Base-by-base conservation (phyloP, 2,797 vertebrate species). In the Pristis pectinata region DNA sequence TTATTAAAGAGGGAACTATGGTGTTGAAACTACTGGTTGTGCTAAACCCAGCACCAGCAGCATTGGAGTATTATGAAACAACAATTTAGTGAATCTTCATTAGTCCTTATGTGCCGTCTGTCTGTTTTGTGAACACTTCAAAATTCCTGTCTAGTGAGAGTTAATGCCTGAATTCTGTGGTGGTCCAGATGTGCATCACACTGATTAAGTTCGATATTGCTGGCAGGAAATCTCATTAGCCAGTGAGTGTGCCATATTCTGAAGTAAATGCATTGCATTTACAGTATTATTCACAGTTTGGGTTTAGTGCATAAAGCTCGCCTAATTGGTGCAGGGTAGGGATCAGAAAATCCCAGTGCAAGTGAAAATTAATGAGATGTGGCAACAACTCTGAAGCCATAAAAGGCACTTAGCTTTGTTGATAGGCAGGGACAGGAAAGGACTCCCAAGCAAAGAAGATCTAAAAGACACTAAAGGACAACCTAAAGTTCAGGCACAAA, bases 161-260 rank as follows among this genome's bases (percentile, higher is more conserved):
- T 91, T n/a, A 91, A 10, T 24, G 87, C 87, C 59, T 1, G n/a
- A 61, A 59, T 91, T n/a, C n/a, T 41, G 10, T 61, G 37, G 59
- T 67, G 30, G 8, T 67, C 87, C 87, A 91, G 87, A 91, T 67
- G 59, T 91, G 87, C 9, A 17, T 61, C 87, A 91, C 59, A 64
- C 56, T 91, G 87, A 91, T 91, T 91, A 91, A 37, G 34, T 59
- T 37, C 91, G 87, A 41, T 91, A 64, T 64, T 91, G 87, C 19
- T 91, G n/a, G 59, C 87, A 67, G 87, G 64, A 67, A 67, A 67
- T 37, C 59, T 64, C n/a, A 91, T 41, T 91, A 91, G n/a, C 87
- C 22, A 64, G 6, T 91, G 59, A 91, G 59, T 91, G 87, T n/a
- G 41, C 53, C 59, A 24, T 41, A 41, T 91, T 91, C 87, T 59